Evolutionary conservation across 2,113 vertebrate species (phyloP).

Genomic region (Equus przewalskii): DNA sequence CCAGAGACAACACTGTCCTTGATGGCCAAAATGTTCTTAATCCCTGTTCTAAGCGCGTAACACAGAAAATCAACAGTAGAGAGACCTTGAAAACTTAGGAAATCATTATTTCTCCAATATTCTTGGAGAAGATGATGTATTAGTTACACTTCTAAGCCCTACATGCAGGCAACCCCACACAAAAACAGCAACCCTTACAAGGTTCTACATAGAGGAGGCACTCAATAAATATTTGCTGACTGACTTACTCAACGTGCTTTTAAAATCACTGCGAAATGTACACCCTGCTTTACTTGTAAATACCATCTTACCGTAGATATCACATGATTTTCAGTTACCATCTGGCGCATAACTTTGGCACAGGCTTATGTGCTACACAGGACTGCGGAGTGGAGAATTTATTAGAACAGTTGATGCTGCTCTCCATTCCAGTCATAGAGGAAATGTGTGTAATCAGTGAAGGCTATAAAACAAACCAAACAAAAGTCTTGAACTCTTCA

Average conservation of each 20-base stretch:
- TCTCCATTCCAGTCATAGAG: slow-evolving; percentile 62
- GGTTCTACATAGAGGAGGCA: neutral
- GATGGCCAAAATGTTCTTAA: neutral
- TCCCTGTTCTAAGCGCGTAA: neutral
- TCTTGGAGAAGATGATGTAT: neutral
- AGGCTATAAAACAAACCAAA: slow-evolving; percentile 30
- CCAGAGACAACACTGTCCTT: neutral
- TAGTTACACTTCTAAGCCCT: neutral
- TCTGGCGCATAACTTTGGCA: slow-evolving; percentile 73
- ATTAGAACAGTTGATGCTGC: slow-evolving; percentile 35
- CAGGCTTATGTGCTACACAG: slow-evolving; percentile 5
- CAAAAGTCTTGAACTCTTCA: slow-evolving; percentile 43
- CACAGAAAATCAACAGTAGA: neutral
- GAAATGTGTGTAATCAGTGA: slow-evolving; percentile 34
- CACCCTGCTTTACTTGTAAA: slow-evolving; percentile 45
- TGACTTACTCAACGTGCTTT: slow-evolving; percentile 41
- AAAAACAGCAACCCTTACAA: neutral
- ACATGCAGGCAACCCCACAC: neutral
- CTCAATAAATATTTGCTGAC: slow-evolving; percentile 2
- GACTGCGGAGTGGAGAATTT: slow-evolving; percentile 68
- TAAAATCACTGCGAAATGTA: slow-evolving; percentile 64
- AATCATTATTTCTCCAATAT: slow-evolving; percentile 7
- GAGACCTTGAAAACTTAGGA: neutral
- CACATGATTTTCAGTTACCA: slow-evolving; percentile 68
- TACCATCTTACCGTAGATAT: slow-evolving; percentile 56